Evolutionary conservation across 1,140 invertebrate species (phyloP).

Genomic region (Conus ventricosus): DNA sequence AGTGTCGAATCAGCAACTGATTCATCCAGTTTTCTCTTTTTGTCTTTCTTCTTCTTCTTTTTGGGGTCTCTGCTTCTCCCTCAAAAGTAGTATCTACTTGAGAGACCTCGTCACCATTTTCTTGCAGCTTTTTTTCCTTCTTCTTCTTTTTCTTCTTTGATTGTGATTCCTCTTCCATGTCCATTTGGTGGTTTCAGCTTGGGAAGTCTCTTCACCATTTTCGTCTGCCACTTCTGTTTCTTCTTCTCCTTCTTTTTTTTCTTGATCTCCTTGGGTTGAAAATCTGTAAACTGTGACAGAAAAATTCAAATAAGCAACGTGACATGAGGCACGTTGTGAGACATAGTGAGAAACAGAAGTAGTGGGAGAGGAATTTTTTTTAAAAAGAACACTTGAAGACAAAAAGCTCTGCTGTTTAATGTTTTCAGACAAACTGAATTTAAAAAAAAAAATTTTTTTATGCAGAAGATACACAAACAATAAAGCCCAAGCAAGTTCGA

Average conservation of each 20-base stretch:
- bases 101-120: conserved; percentile 38
- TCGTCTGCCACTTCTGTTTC: conserved; percentile 50
- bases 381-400: too few relatives aligned
- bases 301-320: background rate
- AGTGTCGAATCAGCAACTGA: background rate
- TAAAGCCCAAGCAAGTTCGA: too few relatives aligned
- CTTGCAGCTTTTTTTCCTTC: conserved; percentile 38
- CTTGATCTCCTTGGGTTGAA: conserved; percentile 68
- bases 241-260: conserved; percentile 58
- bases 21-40: background rate
- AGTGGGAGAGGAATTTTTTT: too few relatives aligned
- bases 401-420: too few relatives aligned
- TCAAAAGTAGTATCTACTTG: conserved; percentile 25
- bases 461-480: too few relatives aligned
- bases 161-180: conserved; percentile 47
- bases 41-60: conserved; percentile 37
- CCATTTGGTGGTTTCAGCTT: conserved; percentile 58
- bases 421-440: too few relatives aligned
- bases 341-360: too few relatives aligned
- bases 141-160: conserved; percentile 69
- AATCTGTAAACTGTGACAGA: conserved; percentile 60
- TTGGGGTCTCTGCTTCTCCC: background rate
- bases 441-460: too few relatives aligned
- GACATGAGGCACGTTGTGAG: too few relatives aligned
- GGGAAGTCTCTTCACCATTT: conserved; percentile 36